Base-by-base conservation (phyloP, 2,797 vertebrate species). In the Bovichtus variegatus region DNA sequence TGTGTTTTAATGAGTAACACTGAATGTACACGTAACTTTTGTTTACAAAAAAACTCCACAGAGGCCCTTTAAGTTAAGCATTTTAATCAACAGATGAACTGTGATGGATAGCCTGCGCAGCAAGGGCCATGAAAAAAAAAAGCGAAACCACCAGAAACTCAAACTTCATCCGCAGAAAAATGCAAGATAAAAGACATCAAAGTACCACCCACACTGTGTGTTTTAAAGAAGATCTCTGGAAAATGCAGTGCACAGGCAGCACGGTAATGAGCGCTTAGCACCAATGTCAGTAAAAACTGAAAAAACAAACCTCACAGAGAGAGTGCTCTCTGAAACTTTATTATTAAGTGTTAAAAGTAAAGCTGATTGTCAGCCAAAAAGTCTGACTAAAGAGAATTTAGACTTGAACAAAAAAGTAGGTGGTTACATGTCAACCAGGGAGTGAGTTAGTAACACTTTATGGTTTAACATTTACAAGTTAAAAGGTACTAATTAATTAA, bases 191-290 rank as follows among this genome's bases (percentile, higher is more conserved):
- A 36, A 55, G 10, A 64, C 41, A 57, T 63, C 9, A 34, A 60
- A 78, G 64, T 49, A 19, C 51, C 57, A 31, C 66, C 75, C 40
- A 54, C 54, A 59, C 38, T 46, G 59, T 62, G 67, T 84, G 69
- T 70, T 57, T 62, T 69, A 31, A 11, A 58, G 66, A 68, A 36
- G 65, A 59, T 67, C 47, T 55, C 31, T 69, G 51, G 43, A 25
- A 46, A 64, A 34, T 40, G 46, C 55, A 34, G 51, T 7, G 19
- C 13, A 29, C 27, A 65, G 29, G 55, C 58, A 50, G 8, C 47
- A 46, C 7, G 23, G 15, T 34, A 71, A 67, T 71, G 54, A 71
- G 70, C 13, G 5, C 34, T 74, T 23, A 47, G 43, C 25, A 46
- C 9, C 51, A 38, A 6, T 57, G 46, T 71, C 64, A 71, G 43